phyloP scores from a whole-genome alignment of 2,113 vertebrate genomes.

The Panthera leo region DNA sequence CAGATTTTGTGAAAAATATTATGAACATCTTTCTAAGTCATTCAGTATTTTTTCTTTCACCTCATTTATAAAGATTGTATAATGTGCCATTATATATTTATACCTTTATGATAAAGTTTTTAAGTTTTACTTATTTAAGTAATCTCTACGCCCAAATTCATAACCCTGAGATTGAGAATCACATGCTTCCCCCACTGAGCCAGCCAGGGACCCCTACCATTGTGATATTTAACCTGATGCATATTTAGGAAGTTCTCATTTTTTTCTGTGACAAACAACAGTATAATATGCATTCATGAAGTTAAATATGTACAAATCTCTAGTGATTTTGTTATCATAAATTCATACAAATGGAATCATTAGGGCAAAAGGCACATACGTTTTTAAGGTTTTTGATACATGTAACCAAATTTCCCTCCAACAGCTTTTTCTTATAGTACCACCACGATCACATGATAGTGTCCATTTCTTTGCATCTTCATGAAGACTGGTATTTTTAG shows the following conservation, averaged over 20 bases:
- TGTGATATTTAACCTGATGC: neutral
- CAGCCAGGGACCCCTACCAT: neutral
- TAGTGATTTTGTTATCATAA: constrained; percentile 4
- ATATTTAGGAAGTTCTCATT: neutral
- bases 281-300: neutral
- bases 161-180: no score
- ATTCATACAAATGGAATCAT: neutral
- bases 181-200: no score
- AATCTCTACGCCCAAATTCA: no score
- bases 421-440: neutral
- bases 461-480: neutral
- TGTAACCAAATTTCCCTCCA: neutral
- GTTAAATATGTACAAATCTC: neutral
- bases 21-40: neutral
- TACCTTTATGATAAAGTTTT: neutral
- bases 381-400: constrained; percentile 16
- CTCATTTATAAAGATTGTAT: neutral
- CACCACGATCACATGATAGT: neutral
- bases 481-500: neutral
- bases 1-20: neutral
- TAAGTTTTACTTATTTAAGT: no score
- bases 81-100: neutral
- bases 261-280: neutral
- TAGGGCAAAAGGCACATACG: neutral
- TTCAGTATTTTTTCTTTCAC: constrained; percentile 22